Base-by-base conservation (phyloP, 2,888 invertebrate genomes). In the Ommatoiulus sabulosus region DNA sequence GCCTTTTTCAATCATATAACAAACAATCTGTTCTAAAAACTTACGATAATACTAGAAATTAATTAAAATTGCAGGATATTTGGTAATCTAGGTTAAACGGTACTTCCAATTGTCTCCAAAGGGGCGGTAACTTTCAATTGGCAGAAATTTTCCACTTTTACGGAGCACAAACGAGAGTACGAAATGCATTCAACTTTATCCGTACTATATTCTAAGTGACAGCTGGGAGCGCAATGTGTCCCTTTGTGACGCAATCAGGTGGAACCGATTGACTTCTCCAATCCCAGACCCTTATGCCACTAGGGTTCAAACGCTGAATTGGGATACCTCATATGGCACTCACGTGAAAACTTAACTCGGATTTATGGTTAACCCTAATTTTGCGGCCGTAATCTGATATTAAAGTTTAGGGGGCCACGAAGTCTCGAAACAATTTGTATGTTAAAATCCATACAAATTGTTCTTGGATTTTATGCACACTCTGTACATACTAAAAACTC, bases 241-340 rank as follows among this genome's bases (percentile, higher is more conserved):
- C 46, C 85, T 7, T 85, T 85, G 35, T 85, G 85, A 85, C 85
- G 85, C 85, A 44, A 85, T 85, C 85, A 85, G 7, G 44, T 20
- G 85, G 85, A 85, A 85, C 85, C 44, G 44, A 85, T 85, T 85
- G 85, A 85, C 85, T 85, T 20, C 85, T 85, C 85, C 85, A 85
- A 85, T 85, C 85, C 44, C 85, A 35, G 85, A 85, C 44, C 85
- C 46, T 44, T 15, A 15, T 44, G 15, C 10, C n/a, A 85, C 44
- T 12, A 85, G 15, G 44, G 44, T 85, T 85, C 44, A 85, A 85
- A 46, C 46, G 5, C n/a, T 15, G 85, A 46, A 44, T 85, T 85
- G 44, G 20, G 44, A 85, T 43, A 85, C 8, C 17, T n/a, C n/a
- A 35, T 35, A 35, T 35, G 35, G 35, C 35, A 35, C 35, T 35